Evolutionary conservation across 2,797 vertebrate genomes (phyloP), one percentile per base, ranked within the genome.

Genomic region (Sandelia bainsii): DNA sequence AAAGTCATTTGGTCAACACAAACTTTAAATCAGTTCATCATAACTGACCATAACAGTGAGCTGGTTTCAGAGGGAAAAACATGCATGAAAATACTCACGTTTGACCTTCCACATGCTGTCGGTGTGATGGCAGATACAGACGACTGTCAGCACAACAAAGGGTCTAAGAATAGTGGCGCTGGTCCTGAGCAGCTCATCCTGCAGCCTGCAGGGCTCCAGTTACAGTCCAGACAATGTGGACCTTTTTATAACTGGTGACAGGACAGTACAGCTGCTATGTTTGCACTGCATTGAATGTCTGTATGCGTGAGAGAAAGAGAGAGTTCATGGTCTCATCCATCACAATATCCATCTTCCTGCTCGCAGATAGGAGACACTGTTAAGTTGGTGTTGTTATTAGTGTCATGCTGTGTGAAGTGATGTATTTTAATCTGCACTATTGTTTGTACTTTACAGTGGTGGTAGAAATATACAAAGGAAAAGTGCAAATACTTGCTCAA

Each of bases 101-200:
- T 91, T 93, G 71, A 94, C 88, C 82, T 91, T 90, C 90, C 91
- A 93, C 88, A 93, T 87, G 57, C 82, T 64, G 62, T 51, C 34
- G 49, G 72, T 14, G 37, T 13, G 54, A n/a, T 40, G 44, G 27
- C 29, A 23, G 62, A 22, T 14, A 4, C 56, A 9, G 10, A 61
- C 40, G 22, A 12, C 61, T 17, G 60, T 54, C 66, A 42, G 74
- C 22, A 25, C 27, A 72, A 85, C 79, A 69, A 77, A 72, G 19
- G 71, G 0, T 63, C 84, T 63, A 73, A 76, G 73, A 85, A 87
- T 83, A 88, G 78, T 44, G 0, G 20, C 1, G 49, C 12, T 34
- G 27, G 45, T 62, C 14, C 16, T 1, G 62, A 69, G 71, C 58
- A 2, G 70, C 58, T 76, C 69, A 1, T 72, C 58, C 49, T 42